A percentile compares a stretch with the other conserved stretches of the same genome.
These are phyloP conservation scores for Incurvaria masculella DNA, from an alignment of 2,888 invertebrate species.

Conservation along the genomic window DNA sequence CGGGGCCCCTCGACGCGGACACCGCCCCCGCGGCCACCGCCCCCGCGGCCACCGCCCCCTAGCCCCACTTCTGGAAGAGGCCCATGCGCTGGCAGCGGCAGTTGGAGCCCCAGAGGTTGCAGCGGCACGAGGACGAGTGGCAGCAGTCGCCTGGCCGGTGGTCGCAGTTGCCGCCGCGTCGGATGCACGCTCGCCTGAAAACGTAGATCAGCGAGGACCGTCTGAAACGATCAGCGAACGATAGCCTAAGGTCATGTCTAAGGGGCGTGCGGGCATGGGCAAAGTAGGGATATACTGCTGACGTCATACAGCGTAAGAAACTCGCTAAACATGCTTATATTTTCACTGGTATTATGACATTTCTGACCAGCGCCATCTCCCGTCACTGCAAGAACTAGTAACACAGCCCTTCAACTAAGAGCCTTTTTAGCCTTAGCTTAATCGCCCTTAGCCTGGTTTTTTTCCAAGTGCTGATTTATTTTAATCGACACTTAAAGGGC, in stretches of 20 bases:
- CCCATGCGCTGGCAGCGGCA: constrained; percentile 87
- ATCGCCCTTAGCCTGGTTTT: too few species aligned
- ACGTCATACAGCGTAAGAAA: too few species aligned
- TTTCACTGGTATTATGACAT: too few species aligned
- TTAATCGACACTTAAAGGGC: too few species aligned
- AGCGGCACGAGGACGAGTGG: constrained; percentile 80
- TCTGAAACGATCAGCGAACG: constrained; percentile 63
- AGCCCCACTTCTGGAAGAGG: constrained; percentile 85
- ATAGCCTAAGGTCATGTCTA: constrained; percentile 43
- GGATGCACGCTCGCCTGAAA: constrained; percentile 81
- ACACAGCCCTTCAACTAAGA: too few species aligned
- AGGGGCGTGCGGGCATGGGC: constrained; percentile 14
- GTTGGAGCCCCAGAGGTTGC: constrained; percentile 87
- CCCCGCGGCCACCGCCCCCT: constrained; percentile 38
- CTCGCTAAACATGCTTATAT: too few species aligned
- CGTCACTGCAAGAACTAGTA: too few species aligned
- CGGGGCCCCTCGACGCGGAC: constrained; percentile 1
- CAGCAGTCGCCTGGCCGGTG: constrained; percentile 83
- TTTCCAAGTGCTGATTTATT: too few species aligned
- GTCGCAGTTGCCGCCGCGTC: constrained; percentile 80
- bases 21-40: constrained; percentile 37
- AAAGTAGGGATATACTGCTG: too few species aligned
- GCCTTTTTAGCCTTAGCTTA: too few species aligned
- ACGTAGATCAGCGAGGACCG: constrained; percentile 82
- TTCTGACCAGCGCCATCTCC: too few species aligned